Percentiles rank a stretch among this genome's conserved stretches.
phyloP scores from a whole-genome alignment of 2,797 vertebrate genomes.

The Muscicapa striata region DNA sequence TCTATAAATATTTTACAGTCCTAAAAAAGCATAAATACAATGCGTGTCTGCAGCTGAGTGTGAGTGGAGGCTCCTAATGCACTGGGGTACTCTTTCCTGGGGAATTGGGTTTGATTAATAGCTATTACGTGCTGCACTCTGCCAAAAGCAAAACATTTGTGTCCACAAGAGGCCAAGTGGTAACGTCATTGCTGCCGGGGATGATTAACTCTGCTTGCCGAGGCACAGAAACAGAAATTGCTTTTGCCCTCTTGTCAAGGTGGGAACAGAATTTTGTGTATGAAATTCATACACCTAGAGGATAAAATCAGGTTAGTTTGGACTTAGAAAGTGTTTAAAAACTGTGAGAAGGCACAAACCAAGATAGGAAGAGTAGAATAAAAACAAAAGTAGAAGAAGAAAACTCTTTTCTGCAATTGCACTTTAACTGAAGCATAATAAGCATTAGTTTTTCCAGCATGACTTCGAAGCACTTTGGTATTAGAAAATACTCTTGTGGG shows the following conservation, averaged over 20 bases:
- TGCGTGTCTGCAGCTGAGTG: background rate
- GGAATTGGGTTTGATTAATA: constrained; percentile 53
- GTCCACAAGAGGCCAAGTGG: constrained; percentile 47
- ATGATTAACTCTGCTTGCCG: constrained; percentile 42
- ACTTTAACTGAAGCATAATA: constrained; percentile 21
- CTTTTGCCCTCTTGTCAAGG: constrained; percentile 30
- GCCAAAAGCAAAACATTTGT: constrained; percentile 59
- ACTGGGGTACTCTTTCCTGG: background rate
- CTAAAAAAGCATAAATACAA: background rate
- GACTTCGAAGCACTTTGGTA: background rate
- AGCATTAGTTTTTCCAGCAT: constrained; percentile 11
- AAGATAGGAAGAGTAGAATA: background rate
- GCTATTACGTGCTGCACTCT: background rate
- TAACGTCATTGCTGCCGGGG: constrained; percentile 48
- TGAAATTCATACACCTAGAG: background rate
- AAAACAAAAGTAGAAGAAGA: background rate
- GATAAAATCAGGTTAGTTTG: background rate
- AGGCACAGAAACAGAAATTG: constrained; percentile 47
- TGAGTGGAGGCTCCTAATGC: background rate
- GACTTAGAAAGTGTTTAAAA: background rate
- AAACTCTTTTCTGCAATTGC: background rate
- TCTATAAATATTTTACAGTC: constrained; percentile 31
- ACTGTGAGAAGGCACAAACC: background rate
- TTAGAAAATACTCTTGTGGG: constrained; percentile 4
- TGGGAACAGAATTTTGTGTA: constrained; percentile 11